These are phyloP conservation scores for Dinoponera quadriceps DNA, from an alignment of 1,140 invertebrate species.

Conservation along the genomic window DNA sequence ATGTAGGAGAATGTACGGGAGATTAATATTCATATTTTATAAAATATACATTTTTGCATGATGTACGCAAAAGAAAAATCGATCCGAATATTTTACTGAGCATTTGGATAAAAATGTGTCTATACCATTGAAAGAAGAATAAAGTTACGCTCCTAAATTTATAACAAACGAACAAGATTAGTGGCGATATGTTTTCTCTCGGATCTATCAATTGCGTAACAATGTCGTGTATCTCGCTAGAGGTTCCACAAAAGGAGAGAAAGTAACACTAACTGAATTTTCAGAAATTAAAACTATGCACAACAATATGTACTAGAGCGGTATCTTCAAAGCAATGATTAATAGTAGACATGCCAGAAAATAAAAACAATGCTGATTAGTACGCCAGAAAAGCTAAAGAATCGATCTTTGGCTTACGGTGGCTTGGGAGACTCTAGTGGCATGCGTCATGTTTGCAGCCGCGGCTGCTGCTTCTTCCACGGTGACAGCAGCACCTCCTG, in stretches of 20 bases:
- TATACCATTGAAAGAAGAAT: not conserved
- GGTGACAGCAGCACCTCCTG: conserved; percentile 86
- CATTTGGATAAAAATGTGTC: too few species aligned
- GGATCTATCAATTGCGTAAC: conserved; percentile 3
- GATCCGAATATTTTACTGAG: not conserved
- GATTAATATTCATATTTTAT: conserved; percentile 28
- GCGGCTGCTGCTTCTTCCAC: conserved; percentile 86
- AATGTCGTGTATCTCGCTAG: not conserved
- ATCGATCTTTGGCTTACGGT: conserved; percentile 90
- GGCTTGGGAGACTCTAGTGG: conserved; percentile 94
- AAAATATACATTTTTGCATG: not conserved
- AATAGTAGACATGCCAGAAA: conserved; percentile 36
- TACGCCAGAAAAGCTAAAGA: conserved; percentile 79
- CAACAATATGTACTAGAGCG: conserved; percentile 7
- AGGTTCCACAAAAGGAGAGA: not conserved
- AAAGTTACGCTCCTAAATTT: not conserved
- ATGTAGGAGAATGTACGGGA: conserved; percentile 37
- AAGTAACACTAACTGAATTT: not conserved
- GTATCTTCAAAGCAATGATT: conserved; percentile 47
- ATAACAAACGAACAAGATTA: not conserved
- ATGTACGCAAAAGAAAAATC: conserved; percentile 10
- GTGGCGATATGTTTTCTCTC: not conserved
- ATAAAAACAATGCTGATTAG: conserved; percentile 65
- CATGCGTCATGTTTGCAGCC: conserved; percentile 90
- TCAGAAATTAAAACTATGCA: conserved; percentile 17